These are phyloP conservation scores for Helleia helle DNA, from an alignment of 2,888 invertebrate genomes.

Conservation along the genomic window DNA sequence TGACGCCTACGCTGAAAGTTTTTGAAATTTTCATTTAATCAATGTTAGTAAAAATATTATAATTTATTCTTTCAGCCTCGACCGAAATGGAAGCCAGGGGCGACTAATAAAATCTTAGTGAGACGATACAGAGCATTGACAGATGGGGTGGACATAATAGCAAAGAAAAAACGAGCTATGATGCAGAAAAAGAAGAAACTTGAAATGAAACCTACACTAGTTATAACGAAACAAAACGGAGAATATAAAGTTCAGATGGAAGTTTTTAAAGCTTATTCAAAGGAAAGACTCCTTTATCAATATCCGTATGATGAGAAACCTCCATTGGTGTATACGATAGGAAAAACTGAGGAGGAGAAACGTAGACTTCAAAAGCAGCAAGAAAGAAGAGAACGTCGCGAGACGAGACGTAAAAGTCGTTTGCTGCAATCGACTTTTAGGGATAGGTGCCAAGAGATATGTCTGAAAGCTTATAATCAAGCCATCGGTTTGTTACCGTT, in stretches of 20 bases:
- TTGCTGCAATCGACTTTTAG: conserved; percentile 57
- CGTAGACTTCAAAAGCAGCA: conserved; percentile 43
- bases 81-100: conserved; percentile 62
- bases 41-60: not conserved
- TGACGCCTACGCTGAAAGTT: too few relatives aligned
- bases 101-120: conserved; percentile 49
- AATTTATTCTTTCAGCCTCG: conserved; percentile 37
- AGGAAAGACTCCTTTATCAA: conserved; percentile 50
- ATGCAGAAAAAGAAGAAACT: conserved; percentile 54
- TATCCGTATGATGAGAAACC: conserved; percentile 62
- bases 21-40: too few relatives aligned
- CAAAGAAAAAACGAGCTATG: conserved; percentile 57
- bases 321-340: conserved; percentile 52
- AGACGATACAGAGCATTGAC: conserved; percentile 46
- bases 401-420: conserved; percentile 52
- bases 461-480: conserved; percentile 63
- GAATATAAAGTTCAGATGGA: conserved; percentile 63
- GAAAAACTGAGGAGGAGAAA: conserved; percentile 55
- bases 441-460: conserved; percentile 63
- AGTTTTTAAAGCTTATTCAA: conserved; percentile 61
- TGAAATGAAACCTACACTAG: conserved; percentile 52
- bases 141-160: conserved; percentile 47
- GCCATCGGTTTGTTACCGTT: conserved; percentile 55
- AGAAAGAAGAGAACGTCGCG: conserved; percentile 54
- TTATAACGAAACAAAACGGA: conserved; percentile 50